Evolutionary conservation across 2,888 invertebrate genomes (phyloP).

Genomic region (Cremastobaeus sp.): DNA sequence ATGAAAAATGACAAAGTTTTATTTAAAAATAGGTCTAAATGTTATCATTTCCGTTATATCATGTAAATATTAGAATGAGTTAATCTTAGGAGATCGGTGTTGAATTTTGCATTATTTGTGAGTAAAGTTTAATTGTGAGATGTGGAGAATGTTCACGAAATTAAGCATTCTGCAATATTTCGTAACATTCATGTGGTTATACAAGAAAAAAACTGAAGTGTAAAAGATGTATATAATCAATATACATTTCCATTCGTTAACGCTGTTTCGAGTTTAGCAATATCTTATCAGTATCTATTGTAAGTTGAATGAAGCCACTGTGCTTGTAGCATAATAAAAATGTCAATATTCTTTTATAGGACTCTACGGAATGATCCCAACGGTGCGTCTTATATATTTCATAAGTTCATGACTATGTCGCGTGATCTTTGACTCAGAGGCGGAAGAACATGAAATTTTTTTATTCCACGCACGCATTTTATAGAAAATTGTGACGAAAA

Average conservation of each 20-base stretch:
- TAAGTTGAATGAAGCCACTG: constrained; percentile 52
- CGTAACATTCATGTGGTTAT: too few species aligned
- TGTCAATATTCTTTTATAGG: constrained; percentile 60
- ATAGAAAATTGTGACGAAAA: constrained; percentile 37
- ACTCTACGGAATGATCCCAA: constrained; percentile 55
- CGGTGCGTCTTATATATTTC: constrained; percentile 57
- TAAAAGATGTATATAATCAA: neutral
- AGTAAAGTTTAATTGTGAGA: too few species aligned
- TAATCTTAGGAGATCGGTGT: too few species aligned
- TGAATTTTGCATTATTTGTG: too few species aligned
- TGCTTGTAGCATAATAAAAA: constrained; percentile 58
- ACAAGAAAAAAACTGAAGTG: neutral
- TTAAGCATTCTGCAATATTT: too few species aligned
- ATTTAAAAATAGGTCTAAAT: too few species aligned
- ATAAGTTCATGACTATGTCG: constrained; percentile 54
- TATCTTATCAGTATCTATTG: constrained; percentile 48
- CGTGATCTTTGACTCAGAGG: constrained; percentile 40
- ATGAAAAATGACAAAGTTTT: too few species aligned
- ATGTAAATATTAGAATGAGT: too few species aligned
- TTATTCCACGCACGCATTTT: constrained; percentile 50
- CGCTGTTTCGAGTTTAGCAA: constrained; percentile 24
- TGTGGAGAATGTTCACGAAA: too few species aligned
- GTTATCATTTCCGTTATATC: too few species aligned
- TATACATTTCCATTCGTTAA: constrained; percentile 39
- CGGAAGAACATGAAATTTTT: constrained; percentile 35